Conservation (phyloP, 2,888 invertebrate genomes). For the Dryomyza anilis region DNA sequence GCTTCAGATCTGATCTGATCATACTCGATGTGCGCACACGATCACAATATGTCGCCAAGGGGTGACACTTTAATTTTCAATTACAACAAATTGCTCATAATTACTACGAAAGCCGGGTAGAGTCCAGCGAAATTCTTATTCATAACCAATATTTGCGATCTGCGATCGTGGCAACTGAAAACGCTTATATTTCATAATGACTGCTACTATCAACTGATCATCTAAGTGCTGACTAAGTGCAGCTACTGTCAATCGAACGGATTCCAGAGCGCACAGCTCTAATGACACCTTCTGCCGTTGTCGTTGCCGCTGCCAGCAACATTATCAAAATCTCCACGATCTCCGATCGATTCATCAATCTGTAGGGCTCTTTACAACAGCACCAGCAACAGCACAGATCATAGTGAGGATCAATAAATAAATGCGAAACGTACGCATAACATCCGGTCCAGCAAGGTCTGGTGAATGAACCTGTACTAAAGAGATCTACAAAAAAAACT, state of each 20-base stretch:
- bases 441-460: slow-evolving; percentile 7
- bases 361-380: slow-evolving; percentile 1
- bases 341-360: slow-evolving; percentile 24
- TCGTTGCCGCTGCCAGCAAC: too few species aligned
- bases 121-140: background rate
- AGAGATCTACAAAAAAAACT: too few species aligned
- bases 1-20: background rate
- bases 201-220: background rate
- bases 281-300: slow-evolving; percentile 16
- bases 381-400: slow-evolving; percentile 13
- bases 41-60: slow-evolving; percentile 17
- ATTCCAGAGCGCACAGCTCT: slow-evolving; percentile 11
- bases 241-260: slow-evolving; percentile 10
- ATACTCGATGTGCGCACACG: background rate
- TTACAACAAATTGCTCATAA: slow-evolving; percentile 9
- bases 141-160: background rate
- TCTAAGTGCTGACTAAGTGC: background rate
- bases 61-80: slow-evolving; percentile 24
- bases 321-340: slow-evolving; percentile 19
- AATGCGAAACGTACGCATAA: slow-evolving; percentile 18
- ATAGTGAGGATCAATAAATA: slow-evolving; percentile 25
- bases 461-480: slow-evolving; percentile 25
- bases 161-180: background rate
- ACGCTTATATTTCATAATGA: background rate
- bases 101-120: background rate